Conservation (phyloP, 2,113 vertebrate genomes). For the Zosterops borbonicus region DNA sequence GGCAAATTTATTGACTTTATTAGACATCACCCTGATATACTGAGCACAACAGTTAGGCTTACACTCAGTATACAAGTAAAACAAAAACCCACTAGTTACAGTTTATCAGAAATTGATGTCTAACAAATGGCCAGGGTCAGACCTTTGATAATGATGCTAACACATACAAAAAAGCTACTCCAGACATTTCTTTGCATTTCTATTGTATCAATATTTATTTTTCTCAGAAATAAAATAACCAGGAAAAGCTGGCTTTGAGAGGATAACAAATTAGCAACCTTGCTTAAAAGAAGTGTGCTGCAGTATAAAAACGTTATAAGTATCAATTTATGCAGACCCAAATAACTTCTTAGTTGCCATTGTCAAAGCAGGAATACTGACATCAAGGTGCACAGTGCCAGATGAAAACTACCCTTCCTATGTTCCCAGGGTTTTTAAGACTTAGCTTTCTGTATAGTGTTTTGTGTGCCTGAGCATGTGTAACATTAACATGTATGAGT, state of each 20-base stretch:
- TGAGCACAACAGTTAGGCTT: not conserved
- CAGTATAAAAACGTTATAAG: not conserved
- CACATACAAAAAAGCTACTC: not conserved
- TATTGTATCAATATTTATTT: not conserved
- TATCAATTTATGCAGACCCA: not conserved
- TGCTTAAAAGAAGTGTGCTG: not conserved
- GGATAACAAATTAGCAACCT: not conserved
- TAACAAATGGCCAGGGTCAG: not conserved
- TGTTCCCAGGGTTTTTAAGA: not conserved
- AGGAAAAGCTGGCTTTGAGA: not conserved
- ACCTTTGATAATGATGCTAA: not conserved
- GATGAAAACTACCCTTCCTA: not conserved
- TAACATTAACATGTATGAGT: not conserved
- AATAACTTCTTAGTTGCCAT: not conserved
- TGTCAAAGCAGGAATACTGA: not conserved
- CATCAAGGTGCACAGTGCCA: not conserved
- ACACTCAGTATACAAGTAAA: not conserved
- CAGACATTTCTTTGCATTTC: not conserved
- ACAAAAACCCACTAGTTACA: not conserved
- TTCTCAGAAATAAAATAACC: not conserved
- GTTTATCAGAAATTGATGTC: not conserved
- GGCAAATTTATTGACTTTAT: not conserved
- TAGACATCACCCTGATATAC: not conserved
- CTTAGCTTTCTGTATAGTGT: rapidly evolving
- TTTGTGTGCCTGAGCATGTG: rapidly evolving